Percentiles rank a stretch among this genome's conserved stretches.
Evolutionary conservation across 2,113 vertebrate species (phyloP).

Genomic region (Ammodytes marinus): DNA sequence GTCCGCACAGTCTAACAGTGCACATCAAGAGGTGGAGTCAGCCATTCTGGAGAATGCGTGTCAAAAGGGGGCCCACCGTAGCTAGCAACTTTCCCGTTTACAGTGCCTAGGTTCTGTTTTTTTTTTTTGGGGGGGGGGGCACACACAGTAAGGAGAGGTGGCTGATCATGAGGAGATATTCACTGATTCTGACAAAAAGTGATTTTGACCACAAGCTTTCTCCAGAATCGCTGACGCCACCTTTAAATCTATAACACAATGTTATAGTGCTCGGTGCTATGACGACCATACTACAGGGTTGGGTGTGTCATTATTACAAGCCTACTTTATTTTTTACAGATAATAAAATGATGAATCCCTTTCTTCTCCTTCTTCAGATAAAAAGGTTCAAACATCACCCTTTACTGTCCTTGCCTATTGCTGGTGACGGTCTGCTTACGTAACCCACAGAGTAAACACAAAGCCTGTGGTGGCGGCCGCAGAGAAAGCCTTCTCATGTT

Average conservation of each 20-base stretch:
- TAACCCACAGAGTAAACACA: slow-evolving; percentile 67
- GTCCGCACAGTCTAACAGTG: not conserved
- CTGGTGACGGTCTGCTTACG: slow-evolving; percentile 48
- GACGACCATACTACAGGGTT: not conserved
- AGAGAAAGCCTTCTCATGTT: slow-evolving; percentile 64
- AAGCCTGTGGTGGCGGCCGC: slow-evolving; percentile 26
- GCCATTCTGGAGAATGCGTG: no score
- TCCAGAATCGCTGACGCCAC: no score
- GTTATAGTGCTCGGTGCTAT: not conserved
- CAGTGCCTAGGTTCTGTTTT: no score
- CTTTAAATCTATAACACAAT: not conserved
- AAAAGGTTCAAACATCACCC: slow-evolving; percentile 32
- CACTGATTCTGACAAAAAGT: no score
- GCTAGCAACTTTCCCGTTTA: no score
- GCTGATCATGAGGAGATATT: no score
- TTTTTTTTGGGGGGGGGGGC: no score
- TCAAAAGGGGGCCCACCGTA: no score
- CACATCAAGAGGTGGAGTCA: not conserved
- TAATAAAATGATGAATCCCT: not conserved
- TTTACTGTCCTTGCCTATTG: slow-evolving; percentile 35
- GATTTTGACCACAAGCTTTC: no score
- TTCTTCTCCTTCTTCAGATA: slow-evolving; percentile 7
- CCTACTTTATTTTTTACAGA: not conserved
- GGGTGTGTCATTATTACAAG: not conserved
- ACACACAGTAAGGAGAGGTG: no score